Conservation (phyloP, 2,797 vertebrate genomes). For the Apodemus agrarius region DNA sequence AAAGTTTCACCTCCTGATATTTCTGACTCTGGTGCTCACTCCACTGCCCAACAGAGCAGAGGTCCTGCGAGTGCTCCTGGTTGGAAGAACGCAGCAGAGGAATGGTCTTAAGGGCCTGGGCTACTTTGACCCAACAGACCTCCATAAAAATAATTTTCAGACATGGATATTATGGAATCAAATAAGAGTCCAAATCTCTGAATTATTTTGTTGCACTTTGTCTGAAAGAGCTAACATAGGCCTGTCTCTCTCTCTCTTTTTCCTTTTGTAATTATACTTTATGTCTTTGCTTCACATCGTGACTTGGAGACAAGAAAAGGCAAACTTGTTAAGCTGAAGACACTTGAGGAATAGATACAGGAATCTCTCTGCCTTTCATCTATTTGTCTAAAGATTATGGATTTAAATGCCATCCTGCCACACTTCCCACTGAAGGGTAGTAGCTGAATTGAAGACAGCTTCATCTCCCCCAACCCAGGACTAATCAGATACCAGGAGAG, state of each 20-base stretch:
- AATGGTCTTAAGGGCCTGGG: background rate
- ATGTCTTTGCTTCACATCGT: background rate
- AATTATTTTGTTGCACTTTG: slow-evolving; percentile 23
- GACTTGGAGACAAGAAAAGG: background rate
- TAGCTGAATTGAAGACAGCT: background rate
- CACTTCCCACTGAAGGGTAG: no score
- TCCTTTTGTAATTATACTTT: background rate
- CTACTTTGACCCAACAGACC: background rate
- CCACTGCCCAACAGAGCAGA: background rate
- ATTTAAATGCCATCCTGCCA: background rate
- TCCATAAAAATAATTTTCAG: slow-evolving; percentile 36
- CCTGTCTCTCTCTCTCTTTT: background rate
- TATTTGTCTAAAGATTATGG: background rate
- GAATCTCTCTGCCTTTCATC: background rate
- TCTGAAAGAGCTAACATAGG: background rate
- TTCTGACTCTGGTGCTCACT: background rate
- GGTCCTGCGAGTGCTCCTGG: background rate
- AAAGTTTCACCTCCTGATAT: background rate
- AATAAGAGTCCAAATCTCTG: background rate
- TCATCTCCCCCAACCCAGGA: no score
- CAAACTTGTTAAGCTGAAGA: background rate
- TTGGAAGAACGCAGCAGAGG: background rate
- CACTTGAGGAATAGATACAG: no score
- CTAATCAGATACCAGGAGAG: background rate
- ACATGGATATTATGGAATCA: background rate